Percentiles rank a stretch among this genome's conserved stretches.
Conservation (phyloP, 2,888 invertebrate species). For the Calameuta pallipes region DNA sequence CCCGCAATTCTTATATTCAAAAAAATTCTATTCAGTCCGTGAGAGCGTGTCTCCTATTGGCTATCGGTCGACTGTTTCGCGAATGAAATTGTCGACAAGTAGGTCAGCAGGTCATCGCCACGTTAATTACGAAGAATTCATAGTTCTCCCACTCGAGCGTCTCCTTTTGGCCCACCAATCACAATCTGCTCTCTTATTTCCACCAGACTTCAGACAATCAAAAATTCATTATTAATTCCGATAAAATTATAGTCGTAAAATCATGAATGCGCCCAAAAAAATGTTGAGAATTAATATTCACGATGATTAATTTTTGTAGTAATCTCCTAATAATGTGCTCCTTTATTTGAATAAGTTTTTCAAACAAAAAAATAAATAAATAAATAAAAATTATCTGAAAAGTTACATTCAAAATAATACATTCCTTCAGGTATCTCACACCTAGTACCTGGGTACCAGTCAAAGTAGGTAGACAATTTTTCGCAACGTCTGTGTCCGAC, state of each 20-base stretch:
- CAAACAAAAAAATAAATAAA: no score
- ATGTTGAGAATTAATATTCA: not conserved
- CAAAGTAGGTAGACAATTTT: not conserved
- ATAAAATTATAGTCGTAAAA: not conserved
- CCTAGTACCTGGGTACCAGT: not conserved
- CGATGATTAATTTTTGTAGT: not conserved
- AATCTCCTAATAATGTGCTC: not conserved
- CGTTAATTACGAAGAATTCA: conserved; percentile 54
- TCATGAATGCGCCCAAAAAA: not conserved
- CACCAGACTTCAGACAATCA: not conserved
- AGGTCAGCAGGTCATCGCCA: conserved; percentile 55
- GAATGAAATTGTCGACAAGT: conserved; percentile 30
- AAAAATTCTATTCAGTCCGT: conserved; percentile 14
- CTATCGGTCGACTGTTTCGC: conserved; percentile 14
- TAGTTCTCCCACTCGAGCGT: conserved; percentile 39
- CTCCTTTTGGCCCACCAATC: conserved; percentile 12
- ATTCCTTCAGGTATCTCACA: not conserved
- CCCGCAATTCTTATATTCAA: not conserved
- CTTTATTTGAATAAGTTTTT: not conserved
- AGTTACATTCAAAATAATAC: not conserved
- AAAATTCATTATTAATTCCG: not conserved
- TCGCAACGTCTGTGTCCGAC: not conserved
- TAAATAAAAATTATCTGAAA: not conserved
- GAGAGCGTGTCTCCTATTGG: conserved; percentile 14
- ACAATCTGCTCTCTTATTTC: not conserved